These are phyloP conservation scores for Psilanteris sp. DNA, from an alignment of 1,140 invertebrate genomes.

Conservation along the genomic window DNA sequence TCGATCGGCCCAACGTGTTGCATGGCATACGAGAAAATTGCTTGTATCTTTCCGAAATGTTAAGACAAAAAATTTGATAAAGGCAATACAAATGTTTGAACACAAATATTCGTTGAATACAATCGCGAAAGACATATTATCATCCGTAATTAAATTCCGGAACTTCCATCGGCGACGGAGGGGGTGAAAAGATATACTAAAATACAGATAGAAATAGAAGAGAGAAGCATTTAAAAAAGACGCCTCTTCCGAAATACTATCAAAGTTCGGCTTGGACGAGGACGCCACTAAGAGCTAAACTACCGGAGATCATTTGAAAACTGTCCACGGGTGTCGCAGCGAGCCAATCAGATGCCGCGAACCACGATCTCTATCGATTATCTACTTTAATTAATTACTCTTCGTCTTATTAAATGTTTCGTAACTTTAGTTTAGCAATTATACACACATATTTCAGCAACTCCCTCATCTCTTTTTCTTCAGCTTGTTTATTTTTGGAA, in stretches of 20 bases:
- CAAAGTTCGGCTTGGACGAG: conserved; percentile 71
- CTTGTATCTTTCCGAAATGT: conserved; percentile 7
- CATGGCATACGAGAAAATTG: conserved; percentile 39
- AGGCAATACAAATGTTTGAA: not conserved
- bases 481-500: conserved; percentile 63
- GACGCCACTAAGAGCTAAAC: conserved; percentile 78
- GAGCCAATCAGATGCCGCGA: conserved; percentile 79
- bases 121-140: conserved; percentile 6
- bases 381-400: conserved; percentile 79
- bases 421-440: conserved; percentile 77
- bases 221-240: conserved; percentile 63
- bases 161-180: conserved; percentile 9
- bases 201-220: conserved; percentile 58
- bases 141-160: conserved; percentile 3
- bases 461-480: conserved; percentile 63
- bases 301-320: conserved; percentile 81
- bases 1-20: conserved; percentile 60
- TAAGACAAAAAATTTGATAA: conserved; percentile 5
- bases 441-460: conserved; percentile 73
- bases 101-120: not conserved
- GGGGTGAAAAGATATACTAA: conserved; percentile 54
- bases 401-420: conserved; percentile 77
- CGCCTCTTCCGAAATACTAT: conserved; percentile 69
- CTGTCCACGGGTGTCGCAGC: conserved; percentile 79
- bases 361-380: conserved; percentile 79